Base-by-base conservation (phyloP, 2,797 vertebrate species). In the Eptatretus atami region DNA sequence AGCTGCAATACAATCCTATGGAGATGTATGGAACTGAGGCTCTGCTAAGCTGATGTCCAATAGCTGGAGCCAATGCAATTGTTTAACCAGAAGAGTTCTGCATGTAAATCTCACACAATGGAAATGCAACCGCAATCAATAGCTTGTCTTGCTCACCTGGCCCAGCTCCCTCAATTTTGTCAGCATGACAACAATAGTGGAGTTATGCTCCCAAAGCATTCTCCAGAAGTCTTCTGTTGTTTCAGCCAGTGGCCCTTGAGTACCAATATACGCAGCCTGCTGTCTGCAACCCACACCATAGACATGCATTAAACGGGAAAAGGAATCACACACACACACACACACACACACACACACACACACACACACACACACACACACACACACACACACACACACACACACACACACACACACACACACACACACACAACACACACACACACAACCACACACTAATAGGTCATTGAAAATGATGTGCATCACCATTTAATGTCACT, bases 171-270 rank as follows among this genome's bases (percentile, higher is more conserved):
- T 76, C 52, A 96, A 81, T 72, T 92, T 96, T 60, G 86, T 93
- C 69, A 95, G 72, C 88, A 95, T 93, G 69, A 95, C 90, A 1
- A 96, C 87, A 1, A 96, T 96, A 67, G 90, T 96, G 10, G 88
- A 95, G 73, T 96, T 95, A 74, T 94, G 85, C 68, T 96, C 88
- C 90, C 90, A 96, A 12, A 95, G 71, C 81, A 93, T 94, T 68
- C 90, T 78, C 90, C 88, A 96, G 76, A 95, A 94, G 69, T 96
- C 88, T 70, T 96, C 86, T 0, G 88, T 95, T 70, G 86, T 95
- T 74, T 95, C 90, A 0, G 90, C 86, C 73, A 96, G 75, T 0
- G 90, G 90, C 24, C 90, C 90, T 67, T 95, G 90, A 0, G 86
- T 96, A 53, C 86, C 83, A 1, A 95, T 95, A 75, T 95, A 95